Evolutionary conservation across 2,888 invertebrate genomes (phyloP), one percentile per base, ranked within the genome.

Genomic region (Drosophila lacicola): DNA sequence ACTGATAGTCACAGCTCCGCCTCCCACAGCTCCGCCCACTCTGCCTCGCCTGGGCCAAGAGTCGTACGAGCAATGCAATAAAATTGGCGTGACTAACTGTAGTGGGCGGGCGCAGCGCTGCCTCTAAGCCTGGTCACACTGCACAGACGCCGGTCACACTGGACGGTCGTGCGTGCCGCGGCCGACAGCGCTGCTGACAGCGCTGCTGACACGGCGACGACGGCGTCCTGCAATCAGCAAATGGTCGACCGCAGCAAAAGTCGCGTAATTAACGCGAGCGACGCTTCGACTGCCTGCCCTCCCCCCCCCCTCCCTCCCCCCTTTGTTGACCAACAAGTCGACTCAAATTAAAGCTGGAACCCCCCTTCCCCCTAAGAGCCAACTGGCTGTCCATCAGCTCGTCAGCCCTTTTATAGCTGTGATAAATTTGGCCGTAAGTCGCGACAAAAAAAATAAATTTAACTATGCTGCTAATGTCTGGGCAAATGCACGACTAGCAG

Each of bases 221-320:
- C 19, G 41, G 19, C 74, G 55, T 36, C 70, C 47, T 80, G 83
- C 83, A 83, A 83, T 83, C 83, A 83, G 86, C 86, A 83, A 86
- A 81, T 83, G 83, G 74, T 81, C 83, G 77, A 86, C 83, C 83
- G 79, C 86, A 83, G 83, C 82, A 88, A 83, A 83, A 83, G 88
- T 83, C 82, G 86, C 88, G 88, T 88, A 83, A 83, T 83, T 83
- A 83, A 83, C 82, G 80, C 88, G 77, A 71, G 37, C 46, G 5
- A 47, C 41, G 66, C 41, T 66, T 54, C 56, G 36, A 21, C 47
- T 49, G 50, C 53, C 41, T 3, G 8, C 36, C 9, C 44, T 47
- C 41, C 36, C 25, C 8, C 47, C 13, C 29, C 8, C 6, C 9
- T 5, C 17, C 2, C 9, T 33, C 5, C 37, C 10, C 1, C 13